A percentile compares a stretch with the other conserved stretches of the same genome.
Conservation (phyloP, 2,797 vertebrate species). For the Chelmon rostratus region DNA sequence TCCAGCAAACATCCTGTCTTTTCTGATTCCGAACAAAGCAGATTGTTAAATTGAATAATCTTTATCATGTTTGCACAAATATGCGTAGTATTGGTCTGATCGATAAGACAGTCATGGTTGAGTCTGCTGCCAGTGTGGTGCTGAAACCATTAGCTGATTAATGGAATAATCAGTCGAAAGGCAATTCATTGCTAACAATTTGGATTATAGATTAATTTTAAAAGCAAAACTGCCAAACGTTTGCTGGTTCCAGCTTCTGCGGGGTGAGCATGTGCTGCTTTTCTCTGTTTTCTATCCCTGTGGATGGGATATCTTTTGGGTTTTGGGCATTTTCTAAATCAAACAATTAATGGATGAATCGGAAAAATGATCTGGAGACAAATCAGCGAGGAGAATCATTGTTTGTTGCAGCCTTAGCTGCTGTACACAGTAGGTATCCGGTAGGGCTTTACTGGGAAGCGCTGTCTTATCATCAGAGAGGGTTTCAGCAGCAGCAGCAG, state of each 20-base stretch:
- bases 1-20: slow-evolving; percentile 9
- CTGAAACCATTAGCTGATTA: slow-evolving; percentile 1
- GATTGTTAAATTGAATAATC: slow-evolving; percentile 19
- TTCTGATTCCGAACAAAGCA: slow-evolving; percentile 8
- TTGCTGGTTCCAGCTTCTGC: too few relatives aligned
- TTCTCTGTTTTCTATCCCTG: neutral
- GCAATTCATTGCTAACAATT: neutral
- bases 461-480: neutral
- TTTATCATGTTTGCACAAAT: slow-evolving; percentile 2
- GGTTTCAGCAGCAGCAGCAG: neutral
- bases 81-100: neutral
- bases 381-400: neutral
- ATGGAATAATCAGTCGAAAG: neutral
- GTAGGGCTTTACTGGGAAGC: neutral
- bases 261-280: neutral
- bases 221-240: neutral
- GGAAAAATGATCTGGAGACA: neutral
- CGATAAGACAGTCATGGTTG: neutral
- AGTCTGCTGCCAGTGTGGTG: neutral
- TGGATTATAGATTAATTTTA: neutral
- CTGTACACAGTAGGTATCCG: neutral
- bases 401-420: neutral
- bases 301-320: neutral
- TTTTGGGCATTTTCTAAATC: neutral
- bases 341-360: neutral